Evolutionary conservation across 2,797 vertebrate genomes (phyloP).

Genomic region (Megalops cyprinoides): DNA sequence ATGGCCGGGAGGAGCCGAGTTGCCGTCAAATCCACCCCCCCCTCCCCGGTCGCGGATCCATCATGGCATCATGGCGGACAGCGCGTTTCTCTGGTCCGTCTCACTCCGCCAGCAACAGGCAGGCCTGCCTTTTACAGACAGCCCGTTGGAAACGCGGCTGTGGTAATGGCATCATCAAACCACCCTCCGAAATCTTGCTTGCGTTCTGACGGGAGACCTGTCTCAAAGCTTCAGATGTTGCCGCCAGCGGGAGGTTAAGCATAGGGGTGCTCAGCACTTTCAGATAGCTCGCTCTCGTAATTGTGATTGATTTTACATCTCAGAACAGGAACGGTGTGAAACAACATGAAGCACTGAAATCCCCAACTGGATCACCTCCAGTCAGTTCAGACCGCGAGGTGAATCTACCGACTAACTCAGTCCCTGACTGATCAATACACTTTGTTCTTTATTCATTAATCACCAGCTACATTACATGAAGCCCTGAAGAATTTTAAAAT

Average conservation of each 20-base stretch:
- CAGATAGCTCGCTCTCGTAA: no score
- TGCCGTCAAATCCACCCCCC: no score
- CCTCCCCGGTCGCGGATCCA: no score
- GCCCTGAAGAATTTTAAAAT: not conserved
- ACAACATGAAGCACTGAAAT: not conserved
- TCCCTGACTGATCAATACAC: not conserved
- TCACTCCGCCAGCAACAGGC: no score
- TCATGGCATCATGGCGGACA: no score
- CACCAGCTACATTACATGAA: no score
- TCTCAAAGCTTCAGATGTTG: slow-evolving; percentile 7
- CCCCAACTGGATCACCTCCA: not conserved
- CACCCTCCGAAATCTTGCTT: not conserved
- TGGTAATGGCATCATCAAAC: not conserved
- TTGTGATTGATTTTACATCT: slow-evolving; percentile 8
- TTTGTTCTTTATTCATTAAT: not conserved
- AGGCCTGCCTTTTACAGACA: no score
- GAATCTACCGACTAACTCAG: not conserved
- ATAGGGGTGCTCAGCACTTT: not conserved
- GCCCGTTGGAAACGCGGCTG: no score
- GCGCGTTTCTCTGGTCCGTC: no score
- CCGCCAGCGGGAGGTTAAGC: not conserved
- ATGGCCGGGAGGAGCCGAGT: no score
- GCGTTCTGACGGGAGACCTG: not conserved
- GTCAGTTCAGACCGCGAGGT: not conserved
- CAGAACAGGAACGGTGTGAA: not conserved